These are phyloP conservation scores for Parotocinclus haroldoi DNA, from an alignment of 2,797 vertebrate genomes.

Conservation along the genomic window DNA sequence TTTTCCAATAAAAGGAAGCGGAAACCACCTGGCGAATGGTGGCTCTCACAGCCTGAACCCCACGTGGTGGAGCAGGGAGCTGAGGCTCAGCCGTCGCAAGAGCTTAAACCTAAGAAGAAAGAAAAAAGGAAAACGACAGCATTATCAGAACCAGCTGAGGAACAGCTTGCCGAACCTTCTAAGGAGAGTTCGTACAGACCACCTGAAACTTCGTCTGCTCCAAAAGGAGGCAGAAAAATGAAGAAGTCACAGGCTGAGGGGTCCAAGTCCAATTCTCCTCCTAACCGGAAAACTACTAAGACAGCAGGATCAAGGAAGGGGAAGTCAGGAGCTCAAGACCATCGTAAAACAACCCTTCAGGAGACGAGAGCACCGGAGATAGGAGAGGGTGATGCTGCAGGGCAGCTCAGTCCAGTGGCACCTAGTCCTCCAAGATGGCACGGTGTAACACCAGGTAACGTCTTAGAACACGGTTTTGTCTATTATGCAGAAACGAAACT, in stretches of 20 bases:
- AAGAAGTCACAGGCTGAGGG: conserved; percentile 38
- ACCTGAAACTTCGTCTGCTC: conserved; percentile 20
- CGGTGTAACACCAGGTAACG: conserved; percentile 53
- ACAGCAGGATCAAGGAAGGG: conserved; percentile 15
- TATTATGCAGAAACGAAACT: no score
- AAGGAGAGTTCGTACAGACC: conserved; percentile 25
- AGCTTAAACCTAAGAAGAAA: conserved; percentile 45
- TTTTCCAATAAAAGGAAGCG: conserved; percentile 53
- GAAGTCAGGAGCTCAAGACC: conserved; percentile 6
- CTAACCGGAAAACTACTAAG: conserved; percentile 13
- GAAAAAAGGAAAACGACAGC: conserved; percentile 4
- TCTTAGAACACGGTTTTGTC: not conserved
- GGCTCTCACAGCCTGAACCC: conserved; percentile 40
- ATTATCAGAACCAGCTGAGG: not conserved
- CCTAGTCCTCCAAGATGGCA: conserved; percentile 26
- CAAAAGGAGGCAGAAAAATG: conserved; percentile 2
- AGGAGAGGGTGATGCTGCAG: conserved; percentile 1
- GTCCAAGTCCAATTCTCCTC: not conserved
- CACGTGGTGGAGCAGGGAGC: conserved; percentile 24
- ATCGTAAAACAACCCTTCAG: not conserved
- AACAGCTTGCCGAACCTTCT: not conserved
- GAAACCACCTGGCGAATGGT: conserved; percentile 55
- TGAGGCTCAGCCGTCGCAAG: not conserved
- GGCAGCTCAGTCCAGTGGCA: conserved; percentile 41
- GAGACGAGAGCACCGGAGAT: conserved; percentile 14